Evolutionary conservation across 1,140 invertebrate genomes (phyloP).

Genomic region (Calliphora vicina): DNA sequence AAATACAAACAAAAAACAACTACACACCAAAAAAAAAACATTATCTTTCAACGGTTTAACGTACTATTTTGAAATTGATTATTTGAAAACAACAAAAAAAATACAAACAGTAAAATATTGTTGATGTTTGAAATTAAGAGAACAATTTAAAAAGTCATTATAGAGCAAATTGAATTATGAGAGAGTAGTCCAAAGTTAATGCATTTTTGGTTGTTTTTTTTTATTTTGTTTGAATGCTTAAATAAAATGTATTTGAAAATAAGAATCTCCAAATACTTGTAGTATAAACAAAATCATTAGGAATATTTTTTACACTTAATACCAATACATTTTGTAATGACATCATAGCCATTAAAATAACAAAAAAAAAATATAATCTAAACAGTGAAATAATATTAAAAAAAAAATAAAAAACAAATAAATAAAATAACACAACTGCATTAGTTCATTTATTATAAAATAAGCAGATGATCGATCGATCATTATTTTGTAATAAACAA

Average conservation of each 20-base stretch:
- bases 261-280: too few species aligned
- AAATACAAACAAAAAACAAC: background rate
- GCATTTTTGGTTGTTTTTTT: background rate
- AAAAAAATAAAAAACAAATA: background rate
- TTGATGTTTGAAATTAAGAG: background rate
- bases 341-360: constrained; percentile 1
- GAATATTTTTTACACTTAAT: background rate
- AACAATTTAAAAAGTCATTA: background rate
- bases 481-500: background rate
- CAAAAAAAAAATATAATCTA: background rate
- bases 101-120: background rate
- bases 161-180: background rate
- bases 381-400: background rate
- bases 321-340: background rate
- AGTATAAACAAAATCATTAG: background rate
- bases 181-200: background rate
- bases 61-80: background rate
- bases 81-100: background rate
- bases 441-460: background rate
- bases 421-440: background rate
- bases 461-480: constrained; percentile 1
- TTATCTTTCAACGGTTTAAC: background rate
- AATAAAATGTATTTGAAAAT: background rate
- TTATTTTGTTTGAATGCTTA: background rate
- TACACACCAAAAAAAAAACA: too few species aligned